These are phyloP conservation scores for Macaca mulatta DNA, from an alignment of 2,113 vertebrate species.

Conservation along the genomic window DNA sequence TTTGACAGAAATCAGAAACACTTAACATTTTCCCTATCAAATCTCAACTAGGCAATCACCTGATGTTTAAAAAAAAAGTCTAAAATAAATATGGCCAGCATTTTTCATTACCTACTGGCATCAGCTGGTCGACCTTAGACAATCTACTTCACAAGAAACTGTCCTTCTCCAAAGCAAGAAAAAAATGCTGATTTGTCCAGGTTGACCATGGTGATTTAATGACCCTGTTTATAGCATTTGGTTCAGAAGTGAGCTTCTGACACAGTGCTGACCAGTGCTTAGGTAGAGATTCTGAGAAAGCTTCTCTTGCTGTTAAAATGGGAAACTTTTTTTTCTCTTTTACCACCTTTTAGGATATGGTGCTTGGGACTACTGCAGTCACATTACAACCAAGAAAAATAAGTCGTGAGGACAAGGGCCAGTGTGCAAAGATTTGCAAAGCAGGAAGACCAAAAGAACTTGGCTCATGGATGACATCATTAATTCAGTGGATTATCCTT, in stretches of 20 bases:
- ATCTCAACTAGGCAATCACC: neutral
- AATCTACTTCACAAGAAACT: neutral
- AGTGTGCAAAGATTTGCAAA: neutral
- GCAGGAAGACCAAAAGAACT: neutral
- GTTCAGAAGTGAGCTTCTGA: neutral
- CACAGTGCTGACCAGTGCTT: neutral
- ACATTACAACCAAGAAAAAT: neutral
- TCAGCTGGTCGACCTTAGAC: accelerated
- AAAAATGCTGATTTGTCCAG: neutral
- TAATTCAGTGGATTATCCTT: neutral
- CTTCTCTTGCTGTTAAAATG: neutral
- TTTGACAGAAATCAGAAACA: neutral
- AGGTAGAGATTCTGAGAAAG: neutral
- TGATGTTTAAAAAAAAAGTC: neutral
- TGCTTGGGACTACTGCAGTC: neutral
- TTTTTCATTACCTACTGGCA: neutral
- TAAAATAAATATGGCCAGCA: neutral
- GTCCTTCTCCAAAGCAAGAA: neutral
- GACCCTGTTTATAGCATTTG: neutral
- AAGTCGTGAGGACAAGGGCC: neutral
- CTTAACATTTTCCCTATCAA: neutral
- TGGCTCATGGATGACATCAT: neutral
- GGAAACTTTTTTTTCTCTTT: neutral
- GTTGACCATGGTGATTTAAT: no score
- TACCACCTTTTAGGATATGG: neutral